These are phyloP conservation scores for Microctonus hyperodae DNA, from an alignment of 2,888 invertebrate genomes.

Conservation along the genomic window DNA sequence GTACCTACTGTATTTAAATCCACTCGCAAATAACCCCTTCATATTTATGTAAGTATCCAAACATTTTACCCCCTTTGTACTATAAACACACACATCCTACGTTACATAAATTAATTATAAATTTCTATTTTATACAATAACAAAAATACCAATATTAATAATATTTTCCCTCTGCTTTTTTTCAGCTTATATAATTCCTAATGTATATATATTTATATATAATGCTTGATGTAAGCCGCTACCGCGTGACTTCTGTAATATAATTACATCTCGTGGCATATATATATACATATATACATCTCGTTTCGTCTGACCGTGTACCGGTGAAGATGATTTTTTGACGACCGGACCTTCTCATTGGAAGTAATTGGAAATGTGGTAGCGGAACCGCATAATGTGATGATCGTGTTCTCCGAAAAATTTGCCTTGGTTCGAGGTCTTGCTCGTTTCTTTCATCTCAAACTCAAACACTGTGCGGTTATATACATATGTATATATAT, in stretches of 20 bases:
- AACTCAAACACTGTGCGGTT: no score
- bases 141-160: no score
- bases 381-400: slow-evolving; percentile 33
- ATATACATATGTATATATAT: no score
- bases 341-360: neutral
- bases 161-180: no score
- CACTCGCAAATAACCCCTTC: neutral
- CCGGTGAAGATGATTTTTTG: neutral
- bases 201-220: no score
- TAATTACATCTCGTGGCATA: neutral
- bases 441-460: no score
- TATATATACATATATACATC: no score
- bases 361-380: slow-evolving; percentile 32
- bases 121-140: no score
- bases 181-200: no score
- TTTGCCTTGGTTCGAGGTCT: no score
- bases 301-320: neutral
- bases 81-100: neutral
- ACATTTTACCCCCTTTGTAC: neutral
- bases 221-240: neutral
- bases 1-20: neutral
- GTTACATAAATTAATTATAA: no score
- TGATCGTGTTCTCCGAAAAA: slow-evolving; percentile 32
- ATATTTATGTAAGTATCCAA: neutral
- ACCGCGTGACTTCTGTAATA: neutral